Evolutionary conservation across 2,797 vertebrate genomes (phyloP).

Genomic region (Xiphophorus birchmanni): DNA sequence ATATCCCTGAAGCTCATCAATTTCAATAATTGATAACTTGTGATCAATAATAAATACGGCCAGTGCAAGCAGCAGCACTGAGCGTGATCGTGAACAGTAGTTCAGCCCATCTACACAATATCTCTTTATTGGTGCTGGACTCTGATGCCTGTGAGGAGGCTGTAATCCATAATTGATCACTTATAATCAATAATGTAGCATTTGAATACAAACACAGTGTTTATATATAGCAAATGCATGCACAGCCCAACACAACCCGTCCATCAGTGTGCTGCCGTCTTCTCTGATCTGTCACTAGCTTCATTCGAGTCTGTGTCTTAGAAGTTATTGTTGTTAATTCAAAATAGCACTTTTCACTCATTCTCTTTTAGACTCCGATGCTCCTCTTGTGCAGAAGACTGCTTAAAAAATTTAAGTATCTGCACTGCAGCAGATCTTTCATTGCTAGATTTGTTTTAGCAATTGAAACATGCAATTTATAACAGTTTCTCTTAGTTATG

Average conservation of each 20-base stretch:
- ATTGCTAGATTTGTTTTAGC: constrained; percentile 63
- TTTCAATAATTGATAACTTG: constrained; percentile 59
- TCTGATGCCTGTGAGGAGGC: constrained; percentile 63
- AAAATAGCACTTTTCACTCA: constrained; percentile 65
- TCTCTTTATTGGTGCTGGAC: constrained; percentile 64
- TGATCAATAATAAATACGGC: constrained; percentile 63
- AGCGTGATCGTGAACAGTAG: constrained; percentile 50
- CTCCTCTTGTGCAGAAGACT: constrained; percentile 69
- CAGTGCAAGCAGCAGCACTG: constrained; percentile 47
- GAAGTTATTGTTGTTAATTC: constrained; percentile 76
- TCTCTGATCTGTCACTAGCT: constrained; percentile 56
- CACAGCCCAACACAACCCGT: constrained; percentile 48
- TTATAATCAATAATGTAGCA: constrained; percentile 77
- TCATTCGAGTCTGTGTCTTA: constrained; percentile 46
- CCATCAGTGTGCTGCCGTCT: constrained; percentile 54
- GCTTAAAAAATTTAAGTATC: constrained; percentile 79
- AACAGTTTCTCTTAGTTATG: constrained; percentile 65
- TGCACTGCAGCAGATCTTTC: constrained; percentile 81
- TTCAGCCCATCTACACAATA: constrained; percentile 52
- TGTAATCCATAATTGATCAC: constrained; percentile 73
- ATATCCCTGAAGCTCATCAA: constrained; percentile 49
- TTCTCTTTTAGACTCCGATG: constrained; percentile 56
- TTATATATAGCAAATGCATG: constrained; percentile 70
- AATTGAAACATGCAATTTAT: constrained; percentile 74
- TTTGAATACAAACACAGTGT: constrained; percentile 76